Conservation (phyloP, 2,888 invertebrate genomes). For the Cataglyphis albicans region DNA sequence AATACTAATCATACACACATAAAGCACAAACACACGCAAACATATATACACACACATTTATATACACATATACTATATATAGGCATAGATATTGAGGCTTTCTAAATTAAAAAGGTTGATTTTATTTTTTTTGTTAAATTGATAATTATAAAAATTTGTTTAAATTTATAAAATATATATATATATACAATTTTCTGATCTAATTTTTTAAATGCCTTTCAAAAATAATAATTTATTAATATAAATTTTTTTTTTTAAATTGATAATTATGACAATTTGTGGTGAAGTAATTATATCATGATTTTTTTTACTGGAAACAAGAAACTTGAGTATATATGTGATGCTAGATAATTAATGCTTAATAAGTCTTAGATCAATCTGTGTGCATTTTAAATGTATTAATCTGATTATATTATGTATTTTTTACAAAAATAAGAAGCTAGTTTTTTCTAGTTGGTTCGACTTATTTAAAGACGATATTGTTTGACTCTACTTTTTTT, state of each 20-base stretch:
- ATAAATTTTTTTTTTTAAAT: background rate
- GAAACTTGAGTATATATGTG: background rate
- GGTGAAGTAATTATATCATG: background rate
- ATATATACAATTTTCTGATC: no score
- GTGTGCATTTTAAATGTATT: constrained; percentile 8
- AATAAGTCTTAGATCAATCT: background rate
- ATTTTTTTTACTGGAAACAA: background rate
- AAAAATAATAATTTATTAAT: no score
- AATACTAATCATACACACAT: background rate
- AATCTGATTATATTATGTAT: background rate
- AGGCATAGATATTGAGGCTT: background rate
- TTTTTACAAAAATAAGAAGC: constrained; percentile 12
- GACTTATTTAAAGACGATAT: background rate
- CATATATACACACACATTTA: no score
- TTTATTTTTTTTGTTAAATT: background rate
- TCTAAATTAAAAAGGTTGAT: background rate
- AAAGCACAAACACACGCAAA: no score
- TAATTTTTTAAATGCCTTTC: no score
- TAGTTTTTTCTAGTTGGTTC: no score
- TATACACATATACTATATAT: background rate
- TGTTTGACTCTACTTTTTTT: background rate
- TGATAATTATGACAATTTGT: background rate
- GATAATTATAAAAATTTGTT: background rate
- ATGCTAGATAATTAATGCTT: background rate
- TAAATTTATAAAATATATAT: no score